Conservation (phyloP, 2,113 vertebrate genomes). For the Xenopus laevis region DNA sequence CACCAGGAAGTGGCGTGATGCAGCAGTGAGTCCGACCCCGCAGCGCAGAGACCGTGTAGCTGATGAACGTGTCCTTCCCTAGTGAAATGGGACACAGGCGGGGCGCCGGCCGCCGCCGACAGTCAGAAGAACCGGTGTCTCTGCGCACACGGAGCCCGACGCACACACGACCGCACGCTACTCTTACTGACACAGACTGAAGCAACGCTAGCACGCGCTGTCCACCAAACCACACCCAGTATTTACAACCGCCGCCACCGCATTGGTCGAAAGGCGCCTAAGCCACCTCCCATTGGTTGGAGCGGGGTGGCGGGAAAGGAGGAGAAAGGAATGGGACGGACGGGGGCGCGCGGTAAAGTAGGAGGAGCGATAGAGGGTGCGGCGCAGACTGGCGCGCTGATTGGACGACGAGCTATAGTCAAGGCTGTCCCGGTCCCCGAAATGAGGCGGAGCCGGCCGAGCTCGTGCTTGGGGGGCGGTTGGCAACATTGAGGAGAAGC, state of each 20-base stretch:
- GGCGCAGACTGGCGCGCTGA: conserved; percentile 1
- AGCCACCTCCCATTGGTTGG: conserved; percentile 9
- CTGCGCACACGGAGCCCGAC: neutral
- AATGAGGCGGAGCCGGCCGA: neutral
- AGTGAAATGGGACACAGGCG: neutral
- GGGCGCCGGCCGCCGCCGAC: conserved; percentile 27
- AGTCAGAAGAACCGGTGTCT: neutral
- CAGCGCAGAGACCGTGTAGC: conserved; percentile 23
- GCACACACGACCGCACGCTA: conserved; percentile 23
- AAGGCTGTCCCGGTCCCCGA: neutral
- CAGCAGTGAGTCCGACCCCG: neutral
- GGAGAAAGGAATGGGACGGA: conserved; percentile 1
- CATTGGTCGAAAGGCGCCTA: neutral
- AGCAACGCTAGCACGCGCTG: conserved; percentile 18
- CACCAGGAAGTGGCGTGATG: no score
- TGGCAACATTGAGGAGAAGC: neutral
- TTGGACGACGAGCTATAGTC: neutral
- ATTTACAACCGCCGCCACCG: neutral
- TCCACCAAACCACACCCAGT: conserved; percentile 11
- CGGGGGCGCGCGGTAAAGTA: no score
- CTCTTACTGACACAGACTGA: conserved; percentile 16
- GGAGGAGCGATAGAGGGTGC: conserved; percentile 14
- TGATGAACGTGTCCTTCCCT: conserved; percentile 4
- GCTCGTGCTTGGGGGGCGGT: conserved; percentile 3
- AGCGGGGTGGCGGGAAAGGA: conserved; percentile 29